phyloP scores from a whole-genome alignment of 1,140 invertebrate genomes.

The Hypsibius dujardini region DNA sequence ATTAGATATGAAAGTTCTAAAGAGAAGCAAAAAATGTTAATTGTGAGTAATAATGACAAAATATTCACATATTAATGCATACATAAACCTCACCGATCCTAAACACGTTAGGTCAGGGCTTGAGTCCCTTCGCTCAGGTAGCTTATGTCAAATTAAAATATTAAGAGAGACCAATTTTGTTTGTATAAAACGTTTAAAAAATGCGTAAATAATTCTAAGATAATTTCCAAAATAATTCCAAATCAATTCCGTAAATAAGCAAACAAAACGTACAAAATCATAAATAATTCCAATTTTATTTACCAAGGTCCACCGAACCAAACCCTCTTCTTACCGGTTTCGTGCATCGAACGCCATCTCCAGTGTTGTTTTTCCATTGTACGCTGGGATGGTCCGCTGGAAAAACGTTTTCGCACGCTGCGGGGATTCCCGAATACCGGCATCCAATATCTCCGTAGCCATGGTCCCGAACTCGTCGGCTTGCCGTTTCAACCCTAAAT shows the following conservation, averaged over 20 bases:
- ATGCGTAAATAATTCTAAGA: too few species aligned
- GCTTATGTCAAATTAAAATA: neutral
- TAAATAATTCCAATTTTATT: too few species aligned
- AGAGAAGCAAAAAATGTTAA: neutral
- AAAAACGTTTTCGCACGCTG: neutral
- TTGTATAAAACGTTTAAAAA: neutral
- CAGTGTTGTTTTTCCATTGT: conserved; percentile 3
- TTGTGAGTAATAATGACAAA: neutral
- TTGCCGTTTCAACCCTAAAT: neutral
- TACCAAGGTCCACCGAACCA: too few species aligned
- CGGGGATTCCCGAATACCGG: conserved; percentile 1
- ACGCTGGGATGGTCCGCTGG: neutral
- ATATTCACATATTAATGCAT: too few species aligned
- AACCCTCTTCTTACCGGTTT: neutral
- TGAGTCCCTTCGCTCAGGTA: too few species aligned
- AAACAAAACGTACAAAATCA: too few species aligned
- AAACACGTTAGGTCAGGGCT: too few species aligned
- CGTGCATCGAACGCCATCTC: conserved; percentile 15
- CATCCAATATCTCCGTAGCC: neutral
- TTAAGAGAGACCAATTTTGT: neutral
- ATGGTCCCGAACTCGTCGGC: conserved; percentile 8
- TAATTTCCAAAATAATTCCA: too few species aligned
- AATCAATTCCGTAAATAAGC: too few species aligned
- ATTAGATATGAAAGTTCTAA: neutral
- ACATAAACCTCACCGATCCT: too few species aligned